These are phyloP conservation scores for Ophion slaviceki DNA, from an alignment of 2,888 invertebrate species.

Conservation along the genomic window DNA sequence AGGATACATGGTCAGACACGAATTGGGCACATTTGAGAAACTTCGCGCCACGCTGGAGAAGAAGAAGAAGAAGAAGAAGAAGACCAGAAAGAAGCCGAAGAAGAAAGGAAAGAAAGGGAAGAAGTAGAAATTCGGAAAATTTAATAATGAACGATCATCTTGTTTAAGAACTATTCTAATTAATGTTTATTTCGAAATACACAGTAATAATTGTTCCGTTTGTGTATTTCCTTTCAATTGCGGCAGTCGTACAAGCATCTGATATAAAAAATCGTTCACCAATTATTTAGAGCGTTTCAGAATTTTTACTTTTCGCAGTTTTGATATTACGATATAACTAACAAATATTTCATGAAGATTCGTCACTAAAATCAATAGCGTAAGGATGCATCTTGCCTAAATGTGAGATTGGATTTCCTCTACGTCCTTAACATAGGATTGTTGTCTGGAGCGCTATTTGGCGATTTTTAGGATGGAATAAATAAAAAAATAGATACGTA, in stretches of 20 bases:
- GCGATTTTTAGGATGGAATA: no score
- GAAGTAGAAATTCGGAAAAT: background rate
- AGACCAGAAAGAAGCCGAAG: conserved; percentile 57
- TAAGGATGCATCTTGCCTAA: background rate
- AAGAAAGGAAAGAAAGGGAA: conserved; percentile 36
- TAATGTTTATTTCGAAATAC: background rate
- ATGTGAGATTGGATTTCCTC: no score
- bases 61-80: conserved; percentile 43
- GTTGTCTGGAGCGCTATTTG: no score
- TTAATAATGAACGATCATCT: background rate
- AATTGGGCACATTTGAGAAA: conserved; percentile 73
- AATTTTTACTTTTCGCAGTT: background rate
- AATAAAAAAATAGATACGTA: no score
- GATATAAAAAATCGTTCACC: background rate
- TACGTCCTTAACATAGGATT: no score
- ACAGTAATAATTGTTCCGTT: background rate
- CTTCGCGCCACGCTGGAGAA: conserved; percentile 68
- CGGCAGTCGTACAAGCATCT: background rate
- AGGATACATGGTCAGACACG: conserved; percentile 77
- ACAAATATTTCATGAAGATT: background rate
- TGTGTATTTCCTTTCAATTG: background rate
- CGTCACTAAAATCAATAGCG: background rate
- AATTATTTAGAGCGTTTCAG: background rate
- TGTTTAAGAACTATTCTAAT: background rate
- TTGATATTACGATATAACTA: background rate